Conservation (phyloP, 2,888 invertebrate genomes). For the Drosophila quinaria region DNA sequence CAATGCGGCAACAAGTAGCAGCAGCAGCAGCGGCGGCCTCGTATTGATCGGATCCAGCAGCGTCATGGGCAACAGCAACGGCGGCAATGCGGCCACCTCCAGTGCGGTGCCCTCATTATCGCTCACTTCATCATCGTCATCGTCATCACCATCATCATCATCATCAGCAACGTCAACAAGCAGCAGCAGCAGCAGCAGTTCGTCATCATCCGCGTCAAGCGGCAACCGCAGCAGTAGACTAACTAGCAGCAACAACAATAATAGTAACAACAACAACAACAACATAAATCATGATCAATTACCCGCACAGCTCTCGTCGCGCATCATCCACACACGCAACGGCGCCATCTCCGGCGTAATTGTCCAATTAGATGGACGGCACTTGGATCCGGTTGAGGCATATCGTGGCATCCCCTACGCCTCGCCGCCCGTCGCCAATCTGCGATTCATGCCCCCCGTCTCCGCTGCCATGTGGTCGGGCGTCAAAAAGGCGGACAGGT, state of each 20-base stretch:
- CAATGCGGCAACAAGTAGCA: slow-evolving; percentile 50
- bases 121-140: slow-evolving; percentile 65
- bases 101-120: slow-evolving; percentile 74
- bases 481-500: slow-evolving; percentile 93
- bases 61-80: slow-evolving; percentile 31
- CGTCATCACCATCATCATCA: slow-evolving; percentile 33
- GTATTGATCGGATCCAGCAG: slow-evolving; percentile 74
- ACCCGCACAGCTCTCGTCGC: slow-evolving; percentile 89
- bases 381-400: slow-evolving; percentile 95
- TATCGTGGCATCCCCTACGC: slow-evolving; percentile 98
- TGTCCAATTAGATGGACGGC: slow-evolving; percentile 92
- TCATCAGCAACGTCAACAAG: slow-evolving; percentile 41
- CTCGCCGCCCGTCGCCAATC: slow-evolving; percentile 94
- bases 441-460: slow-evolving; percentile 98
- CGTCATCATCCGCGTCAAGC: slow-evolving; percentile 48
- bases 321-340: slow-evolving; percentile 95
- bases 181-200: slow-evolving; percentile 44
- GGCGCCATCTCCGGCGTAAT: slow-evolving; percentile 95
- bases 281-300: slow-evolving; percentile 84
- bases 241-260: slow-evolving; percentile 43
- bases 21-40: slow-evolving; percentile 54
- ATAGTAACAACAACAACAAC: slow-evolving; percentile 61
- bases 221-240: slow-evolving; percentile 51
- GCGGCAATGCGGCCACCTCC: slow-evolving; percentile 41
- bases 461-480: slow-evolving; percentile 97